These are phyloP conservation scores for Copidosoma aretas DNA, from an alignment of 2,888 invertebrate species.

Conservation along the genomic window DNA sequence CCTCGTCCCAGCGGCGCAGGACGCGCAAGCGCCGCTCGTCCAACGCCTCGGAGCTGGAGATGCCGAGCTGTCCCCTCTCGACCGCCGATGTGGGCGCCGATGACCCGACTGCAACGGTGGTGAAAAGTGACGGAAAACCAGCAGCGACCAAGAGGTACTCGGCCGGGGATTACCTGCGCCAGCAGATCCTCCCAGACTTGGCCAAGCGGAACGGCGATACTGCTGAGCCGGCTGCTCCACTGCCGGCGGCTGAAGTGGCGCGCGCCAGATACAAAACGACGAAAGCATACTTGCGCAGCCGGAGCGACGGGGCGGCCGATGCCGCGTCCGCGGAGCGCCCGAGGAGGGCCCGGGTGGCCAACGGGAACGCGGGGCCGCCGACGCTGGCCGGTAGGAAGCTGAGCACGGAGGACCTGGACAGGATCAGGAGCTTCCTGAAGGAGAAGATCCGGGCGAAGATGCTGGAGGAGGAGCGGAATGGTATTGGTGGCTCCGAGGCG, in stretches of 20 bases:
- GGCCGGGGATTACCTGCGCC: conserved; percentile 53
- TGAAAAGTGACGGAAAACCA: not conserved
- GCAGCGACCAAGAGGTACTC: conserved; percentile 48
- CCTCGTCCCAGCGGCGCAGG: conserved; percentile 11
- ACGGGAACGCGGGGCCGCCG: not conserved
- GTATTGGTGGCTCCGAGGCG: no score
- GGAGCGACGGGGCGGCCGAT: conserved; percentile 35
- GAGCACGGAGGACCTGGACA: conserved; percentile 46
- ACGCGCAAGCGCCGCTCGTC: conserved; percentile 46
- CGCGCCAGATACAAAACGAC: conserved; percentile 43
- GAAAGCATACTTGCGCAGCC: conserved; percentile 49
- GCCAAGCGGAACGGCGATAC: conserved; percentile 43
- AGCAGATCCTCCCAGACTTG: conserved; percentile 51
- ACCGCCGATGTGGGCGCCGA: no score
- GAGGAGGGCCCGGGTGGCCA: not conserved
- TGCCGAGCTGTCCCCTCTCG: not conserved
- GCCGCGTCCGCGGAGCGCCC: not conserved
- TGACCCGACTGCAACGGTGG: not conserved
- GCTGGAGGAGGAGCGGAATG: conserved; percentile 47
- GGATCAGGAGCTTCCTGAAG: conserved; percentile 48
- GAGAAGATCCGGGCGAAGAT: conserved; percentile 51
- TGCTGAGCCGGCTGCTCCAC: conserved; percentile 40
- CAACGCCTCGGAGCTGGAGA: conserved; percentile 26
- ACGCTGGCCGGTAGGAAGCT: conserved; percentile 19
- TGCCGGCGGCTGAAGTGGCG: conserved; percentile 15